Percentiles rank a stretch among this genome's conserved stretches.
phyloP scores from a whole-genome alignment of 2,113 vertebrate species.

The Chaetops frenatus region DNA sequence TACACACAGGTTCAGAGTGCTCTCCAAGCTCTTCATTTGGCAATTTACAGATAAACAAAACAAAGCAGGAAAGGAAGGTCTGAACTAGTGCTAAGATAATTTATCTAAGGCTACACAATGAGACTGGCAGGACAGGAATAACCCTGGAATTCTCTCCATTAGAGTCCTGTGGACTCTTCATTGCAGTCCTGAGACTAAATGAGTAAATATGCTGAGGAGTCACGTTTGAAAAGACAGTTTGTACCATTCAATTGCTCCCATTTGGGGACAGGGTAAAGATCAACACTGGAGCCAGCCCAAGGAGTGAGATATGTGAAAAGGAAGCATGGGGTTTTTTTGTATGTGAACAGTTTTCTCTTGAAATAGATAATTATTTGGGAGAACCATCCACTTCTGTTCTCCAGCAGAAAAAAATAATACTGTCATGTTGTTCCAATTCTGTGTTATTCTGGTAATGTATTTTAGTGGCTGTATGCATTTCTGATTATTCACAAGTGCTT shows the following conservation, averaged over 20 bases:
- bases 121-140: background rate
- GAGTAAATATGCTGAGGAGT: background rate
- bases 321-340: background rate
- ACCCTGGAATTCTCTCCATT: background rate
- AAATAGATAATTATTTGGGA: background rate
- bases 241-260: background rate
- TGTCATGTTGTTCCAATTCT: conserved; percentile 1
- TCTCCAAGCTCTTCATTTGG: background rate
- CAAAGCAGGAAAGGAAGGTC: background rate
- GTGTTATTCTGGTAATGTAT: background rate
- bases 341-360: background rate
- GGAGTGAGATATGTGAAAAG: background rate
- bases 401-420: background rate
- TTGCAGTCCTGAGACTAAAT: background rate
- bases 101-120: background rate
- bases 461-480: conserved; percentile 21
- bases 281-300: background rate
- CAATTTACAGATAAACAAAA: background rate
- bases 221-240: background rate
- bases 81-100: background rate
- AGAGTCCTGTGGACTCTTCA: background rate
- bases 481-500: conserved; percentile 43
- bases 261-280: background rate
- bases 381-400: background rate
- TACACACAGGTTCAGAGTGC: background rate